Conservation (phyloP, 1,140 invertebrate species). For the Micrasema longulum region DNA sequence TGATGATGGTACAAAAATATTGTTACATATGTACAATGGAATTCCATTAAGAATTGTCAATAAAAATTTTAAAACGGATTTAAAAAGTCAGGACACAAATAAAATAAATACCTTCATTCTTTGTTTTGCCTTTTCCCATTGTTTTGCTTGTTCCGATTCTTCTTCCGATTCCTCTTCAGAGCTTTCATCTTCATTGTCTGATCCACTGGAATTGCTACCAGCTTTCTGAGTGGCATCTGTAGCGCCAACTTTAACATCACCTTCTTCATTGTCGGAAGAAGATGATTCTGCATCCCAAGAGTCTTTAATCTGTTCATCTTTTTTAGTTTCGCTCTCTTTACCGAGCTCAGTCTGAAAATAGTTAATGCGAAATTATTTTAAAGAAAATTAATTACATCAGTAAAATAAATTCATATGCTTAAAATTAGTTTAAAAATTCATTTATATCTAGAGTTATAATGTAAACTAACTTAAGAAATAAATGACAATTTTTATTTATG, state of each 20-base stretch:
- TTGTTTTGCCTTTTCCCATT: conserved; percentile 65
- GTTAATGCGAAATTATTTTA: conserved; percentile 17
- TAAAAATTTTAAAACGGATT: too few species aligned
- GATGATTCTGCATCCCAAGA: conserved; percentile 85
- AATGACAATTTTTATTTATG: too few species aligned
- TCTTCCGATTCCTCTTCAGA: conserved; percentile 63
- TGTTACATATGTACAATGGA: too few species aligned
- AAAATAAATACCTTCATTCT: conserved; percentile 73
- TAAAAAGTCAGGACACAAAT: too few species aligned
- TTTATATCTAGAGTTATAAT: too few species aligned
- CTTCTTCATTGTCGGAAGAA: conserved; percentile 74
- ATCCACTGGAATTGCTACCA: conserved; percentile 62
- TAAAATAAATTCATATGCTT: too few species aligned
- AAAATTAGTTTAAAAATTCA: too few species aligned
- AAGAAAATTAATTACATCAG: conserved; percentile 10
- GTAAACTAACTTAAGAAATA: too few species aligned
- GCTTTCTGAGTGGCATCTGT: conserved; percentile 53
- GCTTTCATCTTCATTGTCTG: conserved; percentile 66
- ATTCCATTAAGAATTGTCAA: too few species aligned
- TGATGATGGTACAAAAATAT: too few species aligned
- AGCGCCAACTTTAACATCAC: conserved; percentile 45
- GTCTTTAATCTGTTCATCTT: conserved; percentile 78
- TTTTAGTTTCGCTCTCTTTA: conserved; percentile 65
- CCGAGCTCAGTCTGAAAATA: conserved; percentile 57
- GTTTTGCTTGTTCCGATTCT: conserved; percentile 69